phyloP scores from a whole-genome alignment of 1,140 invertebrate genomes.

The Megalonaias nervosa region DNA sequence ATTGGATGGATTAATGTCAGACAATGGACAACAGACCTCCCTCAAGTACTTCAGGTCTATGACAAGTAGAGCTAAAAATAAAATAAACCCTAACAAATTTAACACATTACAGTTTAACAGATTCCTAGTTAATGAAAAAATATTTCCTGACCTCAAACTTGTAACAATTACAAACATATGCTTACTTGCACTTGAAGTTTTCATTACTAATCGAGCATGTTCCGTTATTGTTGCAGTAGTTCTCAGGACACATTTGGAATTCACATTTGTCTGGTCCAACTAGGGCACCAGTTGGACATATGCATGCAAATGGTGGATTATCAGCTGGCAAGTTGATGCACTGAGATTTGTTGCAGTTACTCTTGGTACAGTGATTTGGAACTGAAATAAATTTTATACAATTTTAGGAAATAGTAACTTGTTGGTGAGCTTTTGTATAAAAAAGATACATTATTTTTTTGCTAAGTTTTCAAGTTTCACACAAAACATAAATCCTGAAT shows the following conservation, averaged over 20 bases:
- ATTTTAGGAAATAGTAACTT: not conserved
- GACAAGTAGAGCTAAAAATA: no score
- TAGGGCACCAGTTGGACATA: slow-evolving; percentile 78
- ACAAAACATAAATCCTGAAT: no score
- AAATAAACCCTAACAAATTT: not conserved
- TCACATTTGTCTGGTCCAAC: slow-evolving; percentile 59
- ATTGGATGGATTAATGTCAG: no score
- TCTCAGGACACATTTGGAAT: slow-evolving; percentile 72
- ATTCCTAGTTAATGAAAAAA: not conserved
- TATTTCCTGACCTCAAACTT: not conserved
- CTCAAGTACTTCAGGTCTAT: no score
- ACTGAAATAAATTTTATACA: not conserved
- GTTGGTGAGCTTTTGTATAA: not conserved
- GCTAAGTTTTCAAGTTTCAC: no score
- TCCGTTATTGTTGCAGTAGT: slow-evolving; percentile 76
- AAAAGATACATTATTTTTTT: no score
- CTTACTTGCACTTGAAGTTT: slow-evolving; percentile 67
- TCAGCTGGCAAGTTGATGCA: slow-evolving; percentile 50
- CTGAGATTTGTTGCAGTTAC: slow-evolving; percentile 6
- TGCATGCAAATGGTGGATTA: slow-evolving; percentile 71
- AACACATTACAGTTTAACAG: not conserved
- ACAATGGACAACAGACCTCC: no score
- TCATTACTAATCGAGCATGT: slow-evolving; percentile 70
- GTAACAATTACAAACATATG: not conserved
- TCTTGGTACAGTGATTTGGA: not conserved